Percentiles rank a stretch among this genome's conserved stretches.
Evolutionary conservation across 2,888 invertebrate species (phyloP).

Genomic region (Sclerodermus sp.): DNA sequence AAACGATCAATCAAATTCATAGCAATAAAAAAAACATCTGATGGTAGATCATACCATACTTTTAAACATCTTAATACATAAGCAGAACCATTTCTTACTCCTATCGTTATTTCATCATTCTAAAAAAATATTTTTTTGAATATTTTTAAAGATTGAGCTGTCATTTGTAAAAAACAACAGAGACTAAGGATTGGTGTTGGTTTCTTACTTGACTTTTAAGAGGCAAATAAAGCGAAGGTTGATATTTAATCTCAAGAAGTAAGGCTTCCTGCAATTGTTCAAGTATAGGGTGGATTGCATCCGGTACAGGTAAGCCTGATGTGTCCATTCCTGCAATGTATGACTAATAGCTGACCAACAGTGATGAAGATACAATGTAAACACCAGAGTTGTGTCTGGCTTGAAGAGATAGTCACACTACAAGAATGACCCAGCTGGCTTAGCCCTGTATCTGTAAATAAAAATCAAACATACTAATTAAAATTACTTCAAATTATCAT

Average conservation of each 20-base stretch:
- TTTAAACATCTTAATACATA: slow-evolving; percentile 80
- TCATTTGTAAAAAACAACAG: background rate
- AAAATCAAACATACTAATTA: background rate
- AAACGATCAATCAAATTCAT: slow-evolving; percentile 81
- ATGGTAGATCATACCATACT: slow-evolving; percentile 82
- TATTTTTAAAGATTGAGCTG: background rate
- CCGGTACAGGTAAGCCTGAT: slow-evolving; percentile 56
- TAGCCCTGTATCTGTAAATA: slow-evolving; percentile 52
- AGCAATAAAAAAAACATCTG: slow-evolving; percentile 76
- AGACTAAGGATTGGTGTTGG: too few relatives aligned
- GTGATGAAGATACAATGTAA: slow-evolving; percentile 25
- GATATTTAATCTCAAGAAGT: slow-evolving; percentile 71
- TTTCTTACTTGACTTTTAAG: slow-evolving; percentile 64
- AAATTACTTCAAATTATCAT: too few relatives aligned
- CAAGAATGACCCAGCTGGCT: slow-evolving; percentile 57
- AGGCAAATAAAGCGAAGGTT: slow-evolving; percentile 69
- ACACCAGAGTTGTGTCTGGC: slow-evolving; percentile 36
- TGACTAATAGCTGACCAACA: slow-evolving; percentile 39
- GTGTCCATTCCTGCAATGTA: slow-evolving; percentile 57
- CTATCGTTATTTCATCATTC: slow-evolving; percentile 74
- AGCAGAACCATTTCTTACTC: slow-evolving; percentile 78
- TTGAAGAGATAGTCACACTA: slow-evolving; percentile 48
- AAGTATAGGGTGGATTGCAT: slow-evolving; percentile 53
- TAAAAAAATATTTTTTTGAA: slow-evolving; percentile 32
- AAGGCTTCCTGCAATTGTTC: slow-evolving; percentile 68